Percentiles rank a stretch among this genome's conserved stretches.
These are phyloP conservation scores for Neosilurus hyrtlii DNA, from an alignment of 2,797 vertebrate species.

Conservation along the genomic window DNA sequence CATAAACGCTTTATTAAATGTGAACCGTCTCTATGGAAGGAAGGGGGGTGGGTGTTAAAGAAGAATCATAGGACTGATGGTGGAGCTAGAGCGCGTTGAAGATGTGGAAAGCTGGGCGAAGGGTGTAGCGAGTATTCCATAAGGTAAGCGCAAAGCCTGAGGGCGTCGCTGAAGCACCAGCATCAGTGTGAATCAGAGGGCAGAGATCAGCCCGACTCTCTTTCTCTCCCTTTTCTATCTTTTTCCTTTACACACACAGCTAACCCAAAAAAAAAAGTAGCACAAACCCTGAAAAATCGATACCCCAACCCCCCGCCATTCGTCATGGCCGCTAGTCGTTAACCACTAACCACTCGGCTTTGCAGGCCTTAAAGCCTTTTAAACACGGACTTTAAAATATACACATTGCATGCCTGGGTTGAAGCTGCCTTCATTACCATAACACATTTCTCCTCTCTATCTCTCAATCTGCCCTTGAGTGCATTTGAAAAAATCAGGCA, in stretches of 20 bases:
- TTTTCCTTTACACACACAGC: conserved; percentile 37
- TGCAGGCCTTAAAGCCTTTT: conserved; percentile 48
- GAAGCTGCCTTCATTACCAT: conserved; percentile 79
- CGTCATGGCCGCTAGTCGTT: conserved; percentile 49
- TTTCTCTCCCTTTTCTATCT: conserved; percentile 40
- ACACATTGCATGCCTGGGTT: conserved; percentile 73
- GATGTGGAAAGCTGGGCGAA: conserved; percentile 36
- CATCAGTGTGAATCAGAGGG: conserved; percentile 80
- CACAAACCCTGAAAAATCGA: conserved; percentile 59
- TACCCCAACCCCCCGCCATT: conserved; percentile 58
- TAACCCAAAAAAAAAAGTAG: conserved; percentile 75
- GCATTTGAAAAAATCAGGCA: background rate
- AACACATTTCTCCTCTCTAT: conserved; percentile 66
- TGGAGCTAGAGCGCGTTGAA: background rate
- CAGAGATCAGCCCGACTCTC: conserved; percentile 78
- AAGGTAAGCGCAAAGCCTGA: conserved; percentile 71
- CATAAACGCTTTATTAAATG: background rate
- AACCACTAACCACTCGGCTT: conserved; percentile 45
- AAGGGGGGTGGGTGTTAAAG: no score
- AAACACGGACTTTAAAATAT: conserved; percentile 65
- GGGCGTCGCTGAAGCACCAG: conserved; percentile 73
- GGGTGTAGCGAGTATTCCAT: conserved; percentile 63
- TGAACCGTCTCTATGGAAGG: background rate
- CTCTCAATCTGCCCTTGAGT: conserved; percentile 64
- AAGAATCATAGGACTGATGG: background rate